These are phyloP conservation scores for Pycnomerus fuliginosus DNA, from an alignment of 2,888 invertebrate genomes.

Conservation along the genomic window DNA sequence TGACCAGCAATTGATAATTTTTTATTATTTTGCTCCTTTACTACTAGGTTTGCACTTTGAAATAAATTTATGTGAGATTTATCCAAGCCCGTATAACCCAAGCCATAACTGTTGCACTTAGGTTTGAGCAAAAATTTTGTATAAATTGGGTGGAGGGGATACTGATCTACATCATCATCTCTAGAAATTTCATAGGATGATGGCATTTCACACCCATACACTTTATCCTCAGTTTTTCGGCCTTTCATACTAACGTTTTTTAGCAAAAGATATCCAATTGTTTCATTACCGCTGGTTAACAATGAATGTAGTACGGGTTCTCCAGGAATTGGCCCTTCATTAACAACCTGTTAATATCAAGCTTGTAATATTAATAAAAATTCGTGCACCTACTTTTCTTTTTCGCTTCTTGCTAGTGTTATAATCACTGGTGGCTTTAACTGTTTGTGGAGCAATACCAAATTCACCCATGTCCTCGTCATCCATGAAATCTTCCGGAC, in stretches of 20 bases:
- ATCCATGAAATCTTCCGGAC: slow-evolving; percentile 97
- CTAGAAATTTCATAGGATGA: slow-evolving; percentile 50
- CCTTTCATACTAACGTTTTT: slow-evolving; percentile 89
- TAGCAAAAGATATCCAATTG: slow-evolving; percentile 83
- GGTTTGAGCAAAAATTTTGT: slow-evolving; percentile 69
- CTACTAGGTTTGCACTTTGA: slow-evolving; percentile 54
- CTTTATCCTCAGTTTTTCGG: slow-evolving; percentile 48
- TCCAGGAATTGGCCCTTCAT: slow-evolving; percentile 58
- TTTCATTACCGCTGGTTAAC: slow-evolving; percentile 75
- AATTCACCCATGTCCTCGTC: slow-evolving; percentile 93
- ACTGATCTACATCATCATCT: slow-evolving; percentile 59
- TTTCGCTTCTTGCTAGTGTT: slow-evolving; percentile 54
- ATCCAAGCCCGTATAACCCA: slow-evolving; percentile 75
- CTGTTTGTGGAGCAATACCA: slow-evolving; percentile 89
- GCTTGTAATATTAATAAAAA: too few species aligned
- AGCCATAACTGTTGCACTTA: slow-evolving; percentile 80
- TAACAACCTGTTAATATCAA: too few species aligned
- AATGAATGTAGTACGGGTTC: slow-evolving; percentile 71
- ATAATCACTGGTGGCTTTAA: slow-evolving; percentile 81
- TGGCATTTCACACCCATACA: slow-evolving; percentile 58
- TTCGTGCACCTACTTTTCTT: slow-evolving; percentile 22
- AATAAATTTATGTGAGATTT: slow-evolving; percentile 56
- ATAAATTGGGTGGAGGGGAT: slow-evolving; percentile 80
- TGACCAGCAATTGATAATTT: slow-evolving; percentile 69
- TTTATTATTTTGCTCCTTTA: slow-evolving; percentile 63